A percentile compares a stretch with the other conserved stretches of the same genome.
Conservation (phyloP, 2,888 invertebrate genomes). For the Salpingus planirostris region DNA sequence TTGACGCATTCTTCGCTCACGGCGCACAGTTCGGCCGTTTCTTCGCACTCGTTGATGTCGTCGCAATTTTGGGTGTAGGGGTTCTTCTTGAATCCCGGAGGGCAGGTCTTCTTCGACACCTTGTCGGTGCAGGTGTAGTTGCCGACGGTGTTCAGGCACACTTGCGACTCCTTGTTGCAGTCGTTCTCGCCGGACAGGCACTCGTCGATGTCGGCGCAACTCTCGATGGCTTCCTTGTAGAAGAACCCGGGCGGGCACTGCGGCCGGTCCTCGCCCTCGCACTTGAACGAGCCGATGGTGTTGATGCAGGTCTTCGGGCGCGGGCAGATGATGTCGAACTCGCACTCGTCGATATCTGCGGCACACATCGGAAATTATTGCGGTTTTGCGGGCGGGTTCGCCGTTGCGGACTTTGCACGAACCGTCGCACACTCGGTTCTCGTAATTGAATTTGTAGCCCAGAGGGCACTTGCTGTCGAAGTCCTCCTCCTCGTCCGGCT, state of each 20-base stretch:
- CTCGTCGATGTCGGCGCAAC: conserved; percentile 59
- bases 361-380: conserved; percentile 4
- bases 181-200: conserved; percentile 55
- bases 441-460: conserved; percentile 49
- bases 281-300: conserved; percentile 37
- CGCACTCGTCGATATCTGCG: conserved; percentile 39
- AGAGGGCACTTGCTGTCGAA: conserved; percentile 43
- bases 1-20: conserved; percentile 56
- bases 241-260: conserved; percentile 38
- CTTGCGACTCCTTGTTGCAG: conserved; percentile 56
- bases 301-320: conserved; percentile 35
- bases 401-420: no score
- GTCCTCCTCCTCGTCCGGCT: conserved; percentile 23
- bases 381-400: not conserved
- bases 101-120: conserved; percentile 51
- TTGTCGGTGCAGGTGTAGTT: conserved; percentile 61
- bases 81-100: conserved; percentile 56
- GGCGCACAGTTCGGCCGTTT: conserved; percentile 51
- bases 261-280: conserved; percentile 25
- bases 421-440: conserved; percentile 49
- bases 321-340: conserved; percentile 31
- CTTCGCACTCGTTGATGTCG: conserved; percentile 72
- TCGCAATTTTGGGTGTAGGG: conserved; percentile 47
- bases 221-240: conserved; percentile 33
- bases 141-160: conserved; percentile 64